Percentiles rank a stretch among this genome's conserved stretches.
phyloP scores from a whole-genome alignment of 2,797 vertebrate species.

The Siniperca undulata region DNA sequence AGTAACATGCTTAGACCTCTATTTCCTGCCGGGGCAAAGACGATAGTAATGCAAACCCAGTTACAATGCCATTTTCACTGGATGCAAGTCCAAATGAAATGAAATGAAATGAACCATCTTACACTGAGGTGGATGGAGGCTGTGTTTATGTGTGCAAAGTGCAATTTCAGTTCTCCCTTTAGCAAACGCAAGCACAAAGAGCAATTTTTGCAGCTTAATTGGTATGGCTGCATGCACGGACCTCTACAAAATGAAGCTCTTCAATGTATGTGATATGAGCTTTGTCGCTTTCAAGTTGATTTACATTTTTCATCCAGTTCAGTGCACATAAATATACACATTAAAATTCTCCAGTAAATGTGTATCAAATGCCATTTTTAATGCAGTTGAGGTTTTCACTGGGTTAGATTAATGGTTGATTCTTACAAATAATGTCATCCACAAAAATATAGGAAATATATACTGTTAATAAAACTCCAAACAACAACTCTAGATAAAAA shows the following conservation, averaged over 20 bases:
- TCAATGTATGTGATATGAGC: slow-evolving; percentile 14
- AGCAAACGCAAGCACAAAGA: slow-evolving; percentile 36
- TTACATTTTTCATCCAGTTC: slow-evolving; percentile 15
- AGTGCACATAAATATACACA: background rate
- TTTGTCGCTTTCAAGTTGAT: slow-evolving; percentile 10
- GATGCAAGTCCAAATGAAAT: too few relatives aligned
- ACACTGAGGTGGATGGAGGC: slow-evolving; percentile 7
- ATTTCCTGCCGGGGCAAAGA: background rate
- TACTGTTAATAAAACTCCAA: background rate
- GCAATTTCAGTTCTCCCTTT: slow-evolving; percentile 32
- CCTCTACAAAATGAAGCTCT: slow-evolving; percentile 17
- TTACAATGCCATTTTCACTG: background rate
- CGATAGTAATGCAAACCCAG: background rate
- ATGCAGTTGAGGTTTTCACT: background rate
- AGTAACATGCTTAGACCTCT: background rate
- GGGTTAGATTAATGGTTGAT: background rate
- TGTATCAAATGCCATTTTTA: slow-evolving; percentile 5
- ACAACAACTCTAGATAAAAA: background rate
- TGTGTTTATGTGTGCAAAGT: slow-evolving; percentile 40
- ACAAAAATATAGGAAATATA: background rate
- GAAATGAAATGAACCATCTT: background rate
- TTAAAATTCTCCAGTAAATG: slow-evolving; percentile 17
- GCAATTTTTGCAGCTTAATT: slow-evolving; percentile 26
- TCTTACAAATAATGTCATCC: slow-evolving; percentile 10
- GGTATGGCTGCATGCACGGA: background rate